phyloP scores from a whole-genome alignment of 2,888 invertebrate genomes.

The Chaetoderma sp. region DNA sequence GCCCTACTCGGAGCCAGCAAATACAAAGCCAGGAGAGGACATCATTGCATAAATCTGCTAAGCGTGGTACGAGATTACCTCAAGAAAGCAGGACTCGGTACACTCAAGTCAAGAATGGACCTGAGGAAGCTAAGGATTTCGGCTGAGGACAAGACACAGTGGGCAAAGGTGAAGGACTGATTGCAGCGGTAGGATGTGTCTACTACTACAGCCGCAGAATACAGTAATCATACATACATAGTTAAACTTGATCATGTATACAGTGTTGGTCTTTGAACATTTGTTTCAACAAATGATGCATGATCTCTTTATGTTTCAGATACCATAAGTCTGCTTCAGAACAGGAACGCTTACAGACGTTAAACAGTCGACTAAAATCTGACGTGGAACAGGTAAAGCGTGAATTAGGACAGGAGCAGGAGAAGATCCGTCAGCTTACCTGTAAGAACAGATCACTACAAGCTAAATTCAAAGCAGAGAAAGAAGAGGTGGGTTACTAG shows the following conservation, averaged over 20 bases:
- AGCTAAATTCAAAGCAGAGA: constrained; percentile 56
- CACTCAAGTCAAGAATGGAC: too few relatives aligned
- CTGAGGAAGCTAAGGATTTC: too few relatives aligned
- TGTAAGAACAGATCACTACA: constrained; percentile 48
- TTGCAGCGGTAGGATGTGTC: too few relatives aligned
- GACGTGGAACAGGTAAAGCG: constrained; percentile 48
- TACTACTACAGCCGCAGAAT: too few relatives aligned
- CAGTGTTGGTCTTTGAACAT: background rate
- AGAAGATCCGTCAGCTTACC: constrained; percentile 57
- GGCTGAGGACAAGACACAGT: too few relatives aligned
- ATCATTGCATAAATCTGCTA: too few relatives aligned
- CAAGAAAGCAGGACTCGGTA: too few relatives aligned
- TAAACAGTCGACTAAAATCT: constrained; percentile 44
- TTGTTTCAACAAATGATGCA: background rate
- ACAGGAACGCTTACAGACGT: constrained; percentile 49
- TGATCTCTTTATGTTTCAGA: constrained; percentile 35
- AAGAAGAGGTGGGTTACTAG: constrained; percentile 54
- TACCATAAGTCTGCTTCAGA: constrained; percentile 51
- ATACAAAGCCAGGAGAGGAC: too few relatives aligned
- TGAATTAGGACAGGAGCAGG: constrained; percentile 50
- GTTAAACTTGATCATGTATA: background rate
- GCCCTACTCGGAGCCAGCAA: too few relatives aligned
- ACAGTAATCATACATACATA: too few relatives aligned
- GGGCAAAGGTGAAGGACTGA: too few relatives aligned
- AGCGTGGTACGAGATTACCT: too few relatives aligned